These are phyloP conservation scores for Apodemus speciosus DNA, from an alignment of 2,113 vertebrate genomes.

Conservation along the genomic window DNA sequence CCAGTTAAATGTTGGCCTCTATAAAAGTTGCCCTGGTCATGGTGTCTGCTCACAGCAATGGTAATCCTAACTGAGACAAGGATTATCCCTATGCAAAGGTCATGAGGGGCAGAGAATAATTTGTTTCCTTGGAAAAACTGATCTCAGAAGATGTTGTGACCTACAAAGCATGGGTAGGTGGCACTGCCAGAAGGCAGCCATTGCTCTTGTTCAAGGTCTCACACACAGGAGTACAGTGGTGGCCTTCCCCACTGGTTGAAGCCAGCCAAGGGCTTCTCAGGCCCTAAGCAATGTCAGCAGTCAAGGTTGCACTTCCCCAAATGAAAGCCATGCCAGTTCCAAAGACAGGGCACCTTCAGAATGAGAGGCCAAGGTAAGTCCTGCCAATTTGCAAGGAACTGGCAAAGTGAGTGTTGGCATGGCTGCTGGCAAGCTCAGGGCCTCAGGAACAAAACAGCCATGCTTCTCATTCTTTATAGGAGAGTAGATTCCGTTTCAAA, in stretches of 20 bases:
- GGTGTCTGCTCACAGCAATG: too few relatives aligned
- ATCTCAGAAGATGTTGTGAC: not conserved
- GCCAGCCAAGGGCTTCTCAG: not conserved
- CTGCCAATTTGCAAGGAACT: conserved; percentile 15
- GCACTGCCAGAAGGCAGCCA: not conserved
- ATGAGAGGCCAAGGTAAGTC: conserved; percentile 44
- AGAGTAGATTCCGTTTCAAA: not conserved
- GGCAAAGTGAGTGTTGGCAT: not conserved
- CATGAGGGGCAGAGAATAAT: not conserved
- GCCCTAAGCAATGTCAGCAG: not conserved
- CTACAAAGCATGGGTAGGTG: not conserved
- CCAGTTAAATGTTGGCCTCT: too few relatives aligned
- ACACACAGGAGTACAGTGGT: not conserved
- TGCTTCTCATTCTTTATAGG: conserved; percentile 27
- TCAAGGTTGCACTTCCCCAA: not conserved
- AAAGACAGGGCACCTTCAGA: conserved; percentile 61
- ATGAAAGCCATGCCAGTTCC: not conserved
- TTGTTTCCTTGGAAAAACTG: not conserved
- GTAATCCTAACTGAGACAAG: not conserved
- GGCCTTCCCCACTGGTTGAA: not conserved
- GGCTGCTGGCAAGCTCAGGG: not conserved
- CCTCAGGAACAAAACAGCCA: not conserved
- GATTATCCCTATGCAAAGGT: not conserved
- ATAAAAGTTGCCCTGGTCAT: too few relatives aligned
- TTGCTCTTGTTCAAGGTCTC: not conserved